A percentile compares a stretch with the other conserved stretches of the same genome.
phyloP scores from a whole-genome alignment of 2,888 invertebrate genomes.

The Dione vanillae region DNA sequence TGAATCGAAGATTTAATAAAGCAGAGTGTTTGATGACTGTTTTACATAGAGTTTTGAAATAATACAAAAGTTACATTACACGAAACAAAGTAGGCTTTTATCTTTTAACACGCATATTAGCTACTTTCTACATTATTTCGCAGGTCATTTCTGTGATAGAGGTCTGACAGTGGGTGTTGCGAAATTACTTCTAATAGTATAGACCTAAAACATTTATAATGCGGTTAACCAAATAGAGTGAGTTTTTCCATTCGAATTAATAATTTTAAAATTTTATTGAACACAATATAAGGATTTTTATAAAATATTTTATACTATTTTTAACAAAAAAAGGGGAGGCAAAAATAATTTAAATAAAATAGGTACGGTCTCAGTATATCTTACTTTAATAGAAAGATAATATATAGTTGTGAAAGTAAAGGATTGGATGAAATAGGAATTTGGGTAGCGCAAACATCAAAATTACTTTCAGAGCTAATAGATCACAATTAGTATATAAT shows the following conservation, averaged over 20 bases:
- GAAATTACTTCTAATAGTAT: slow-evolving; percentile 32
- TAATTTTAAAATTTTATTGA: not conserved
- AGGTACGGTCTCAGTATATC: not conserved
- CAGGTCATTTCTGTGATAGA: slow-evolving; percentile 37
- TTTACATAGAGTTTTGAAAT: not conserved
- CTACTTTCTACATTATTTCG: slow-evolving; percentile 37
- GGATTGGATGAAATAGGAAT: too few species aligned
- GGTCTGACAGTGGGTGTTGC: slow-evolving; percentile 43
- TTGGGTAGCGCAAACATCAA: too few species aligned
- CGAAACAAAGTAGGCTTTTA: slow-evolving; percentile 31
- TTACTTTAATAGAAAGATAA: not conserved
- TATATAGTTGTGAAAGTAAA: not conserved
- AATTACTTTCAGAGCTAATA: too few species aligned
- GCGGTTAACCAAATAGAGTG: slow-evolving; percentile 21
- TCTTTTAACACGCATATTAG: slow-evolving; percentile 29
- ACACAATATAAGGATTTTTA: too few species aligned
- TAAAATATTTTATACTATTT: too few species aligned
- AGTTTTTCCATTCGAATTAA: not conserved
- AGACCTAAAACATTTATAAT: slow-evolving; percentile 28
- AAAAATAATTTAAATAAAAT: too few species aligned
- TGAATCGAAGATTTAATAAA: not conserved
- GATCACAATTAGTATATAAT: too few species aligned
- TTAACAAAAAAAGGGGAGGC: too few species aligned
- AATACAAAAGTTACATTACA: slow-evolving; percentile 18
- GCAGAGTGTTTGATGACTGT: not conserved